phyloP scores from a whole-genome alignment of 1,140 invertebrate genomes.

The Acromyrmex charruanus region DNA sequence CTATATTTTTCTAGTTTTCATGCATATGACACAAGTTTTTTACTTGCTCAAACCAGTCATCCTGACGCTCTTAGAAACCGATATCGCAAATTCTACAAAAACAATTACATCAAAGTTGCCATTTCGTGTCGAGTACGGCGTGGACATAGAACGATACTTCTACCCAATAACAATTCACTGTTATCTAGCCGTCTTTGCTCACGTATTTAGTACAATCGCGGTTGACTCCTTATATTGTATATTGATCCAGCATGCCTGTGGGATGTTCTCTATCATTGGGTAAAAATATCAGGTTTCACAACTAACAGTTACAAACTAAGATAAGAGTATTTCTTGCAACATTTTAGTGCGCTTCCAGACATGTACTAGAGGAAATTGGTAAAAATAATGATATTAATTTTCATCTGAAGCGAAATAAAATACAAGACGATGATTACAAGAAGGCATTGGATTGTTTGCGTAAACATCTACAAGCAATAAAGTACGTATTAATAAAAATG shows the following conservation, averaged over 20 bases:
- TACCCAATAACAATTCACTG: constrained; percentile 39
- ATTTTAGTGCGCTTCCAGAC: constrained; percentile 25
- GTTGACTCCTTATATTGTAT: constrained; percentile 28
- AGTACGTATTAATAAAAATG: constrained; percentile 29
- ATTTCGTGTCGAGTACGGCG: constrained; percentile 16
- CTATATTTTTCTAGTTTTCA: constrained; percentile 25
- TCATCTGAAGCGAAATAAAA: constrained; percentile 11
- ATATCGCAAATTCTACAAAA: constrained; percentile 2
- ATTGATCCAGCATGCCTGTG: constrained; percentile 34
- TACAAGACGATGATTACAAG: not conserved
- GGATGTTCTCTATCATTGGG: constrained; percentile 38
- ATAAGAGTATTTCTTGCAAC: constrained; percentile 5
- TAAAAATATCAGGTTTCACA: constrained; percentile 5
- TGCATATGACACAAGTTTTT: constrained; percentile 11
- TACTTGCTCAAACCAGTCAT: constrained; percentile 15
- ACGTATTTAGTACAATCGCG: constrained; percentile 6
- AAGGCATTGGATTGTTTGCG: constrained; percentile 21
- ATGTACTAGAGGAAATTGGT: constrained; percentile 16
- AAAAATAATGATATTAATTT: constrained; percentile 12
- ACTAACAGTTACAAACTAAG: not conserved
- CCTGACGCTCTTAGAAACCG: constrained; percentile 6
- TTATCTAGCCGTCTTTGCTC: constrained; percentile 38
- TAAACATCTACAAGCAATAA: not conserved
- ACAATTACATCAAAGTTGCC: constrained; percentile 8
- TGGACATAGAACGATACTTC: constrained; percentile 9